Evolutionary conservation across 2,113 vertebrate species (phyloP), one percentile per base, ranked within the genome.

Genomic region (Phoxinus phoxinus): DNA sequence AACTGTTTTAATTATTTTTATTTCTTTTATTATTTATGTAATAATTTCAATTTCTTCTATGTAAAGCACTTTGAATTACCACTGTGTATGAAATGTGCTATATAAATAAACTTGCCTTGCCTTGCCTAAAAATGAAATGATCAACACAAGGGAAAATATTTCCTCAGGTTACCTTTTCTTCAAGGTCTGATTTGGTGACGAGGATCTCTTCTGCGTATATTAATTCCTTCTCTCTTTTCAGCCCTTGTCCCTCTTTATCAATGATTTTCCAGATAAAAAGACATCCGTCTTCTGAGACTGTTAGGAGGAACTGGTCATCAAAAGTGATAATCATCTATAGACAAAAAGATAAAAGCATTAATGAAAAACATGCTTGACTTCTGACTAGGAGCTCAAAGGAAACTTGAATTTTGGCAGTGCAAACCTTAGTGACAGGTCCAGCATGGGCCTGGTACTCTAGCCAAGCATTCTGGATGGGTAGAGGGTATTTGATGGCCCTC

Each of bases 351-450:
- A 30, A 69, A 32, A 71, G 10, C 19, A 56, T 13, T 3, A 21
- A 81, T 19, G 21, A 58, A 84, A 19, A 15, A 23, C 27, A 37
- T 56, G 23, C 41, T 23, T 51, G 12, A 27, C 69, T 1, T 30
- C 19, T 81, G 10, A 30, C 17, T n/a, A 5, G 8, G 56, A 41
- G 13, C 25, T 75, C 25, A 48, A n/a, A 56, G 7, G 7, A 56
- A 56, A 56, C 6, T 23, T 56, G 1, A 65, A 32, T 10, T 58
- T 84, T 75, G n/a, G 41, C 21, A 79, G 51, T 78, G 12, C 3
- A 51, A 41, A 98, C 98, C 96, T 96, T 99, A 77, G 95, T 97
- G 85, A 99, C 67, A n/a, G 97, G 93, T n/a, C 94, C 95, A 30
- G 95, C 93, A 73, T 99, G 98, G 69, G 94, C 97, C 90, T 96